Percentiles rank a stretch among this genome's conserved stretches.
Conservation (phyloP, 2,113 vertebrate species). For the Ahaetulla prasina region DNA sequence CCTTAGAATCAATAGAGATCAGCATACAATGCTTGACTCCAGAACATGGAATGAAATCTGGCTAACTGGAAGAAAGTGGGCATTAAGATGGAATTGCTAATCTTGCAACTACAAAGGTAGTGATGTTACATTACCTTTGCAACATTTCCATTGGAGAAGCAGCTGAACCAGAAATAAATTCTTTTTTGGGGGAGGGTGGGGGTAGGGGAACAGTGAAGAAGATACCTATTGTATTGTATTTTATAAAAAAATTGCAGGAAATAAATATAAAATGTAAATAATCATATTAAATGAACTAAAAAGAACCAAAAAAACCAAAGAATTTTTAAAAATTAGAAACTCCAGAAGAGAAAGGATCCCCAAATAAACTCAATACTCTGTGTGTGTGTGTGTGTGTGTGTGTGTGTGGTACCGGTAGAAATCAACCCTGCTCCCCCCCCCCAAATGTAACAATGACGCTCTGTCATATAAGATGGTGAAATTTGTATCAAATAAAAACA, state of each 20-base stretch:
- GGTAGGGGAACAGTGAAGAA: too few relatives aligned
- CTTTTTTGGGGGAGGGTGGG: background rate
- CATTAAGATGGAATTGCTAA: background rate
- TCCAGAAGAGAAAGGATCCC: background rate
- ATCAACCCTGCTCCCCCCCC: background rate
- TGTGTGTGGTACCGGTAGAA: background rate
- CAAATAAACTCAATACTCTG: background rate
- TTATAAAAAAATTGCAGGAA: background rate
- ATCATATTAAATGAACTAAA: background rate
- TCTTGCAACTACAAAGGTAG: background rate
- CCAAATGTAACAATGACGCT: background rate
- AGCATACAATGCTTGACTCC: background rate
- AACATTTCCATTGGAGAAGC: background rate
- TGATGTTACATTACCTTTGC: background rate
- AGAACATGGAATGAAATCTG: background rate
- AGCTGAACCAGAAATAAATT: background rate
- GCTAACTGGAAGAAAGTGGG: background rate
- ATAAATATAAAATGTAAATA: background rate
- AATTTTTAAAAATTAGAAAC: background rate
- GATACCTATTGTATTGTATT: background rate
- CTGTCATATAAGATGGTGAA: background rate
- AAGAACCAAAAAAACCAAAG: background rate
- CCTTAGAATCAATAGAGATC: background rate
- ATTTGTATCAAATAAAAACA: background rate
- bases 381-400: accelerated